Evolutionary conservation across 1,140 invertebrate species (phyloP).

Genomic region (Colletes latitarsis): DNA sequence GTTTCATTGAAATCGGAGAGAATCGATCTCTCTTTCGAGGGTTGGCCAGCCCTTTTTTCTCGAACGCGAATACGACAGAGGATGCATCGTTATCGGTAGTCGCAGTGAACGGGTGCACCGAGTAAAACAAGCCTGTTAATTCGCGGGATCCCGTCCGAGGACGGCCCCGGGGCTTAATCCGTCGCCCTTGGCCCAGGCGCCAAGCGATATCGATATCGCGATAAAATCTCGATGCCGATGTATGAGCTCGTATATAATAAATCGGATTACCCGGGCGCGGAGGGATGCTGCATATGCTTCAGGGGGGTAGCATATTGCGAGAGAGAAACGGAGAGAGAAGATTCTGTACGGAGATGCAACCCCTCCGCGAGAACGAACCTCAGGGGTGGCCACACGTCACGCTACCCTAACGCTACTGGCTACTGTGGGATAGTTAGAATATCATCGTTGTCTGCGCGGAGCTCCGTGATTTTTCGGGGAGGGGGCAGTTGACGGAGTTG

Average conservation of each 20-base stretch:
- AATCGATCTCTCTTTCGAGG: not conserved
- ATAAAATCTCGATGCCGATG: constrained; percentile 71
- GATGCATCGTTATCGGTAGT: constrained; percentile 29
- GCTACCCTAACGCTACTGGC: constrained; percentile 55
- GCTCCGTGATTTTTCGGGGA: constrained; percentile 41
- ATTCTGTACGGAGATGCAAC: constrained; percentile 41
- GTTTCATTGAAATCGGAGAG: constrained; percentile 6
- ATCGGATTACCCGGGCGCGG: constrained; percentile 71
- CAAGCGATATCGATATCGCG: constrained; percentile 65
- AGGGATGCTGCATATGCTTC: constrained; percentile 65
- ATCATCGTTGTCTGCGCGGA: constrained; percentile 66
- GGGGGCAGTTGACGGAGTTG: not conserved
- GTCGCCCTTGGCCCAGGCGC: constrained; percentile 50
- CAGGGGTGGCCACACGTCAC: constrained; percentile 51
- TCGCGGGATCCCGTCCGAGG: constrained; percentile 54
- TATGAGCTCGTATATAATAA: constrained; percentile 70
- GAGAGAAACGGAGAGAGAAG: constrained; percentile 33
- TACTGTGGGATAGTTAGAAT: constrained; percentile 77
- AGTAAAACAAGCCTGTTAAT: constrained; percentile 73
- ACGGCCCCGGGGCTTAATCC: constrained; percentile 45
- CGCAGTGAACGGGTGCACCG: constrained; percentile 51
- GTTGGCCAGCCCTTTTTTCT: not conserved
- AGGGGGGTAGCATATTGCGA: constrained; percentile 60
- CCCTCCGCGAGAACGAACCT: constrained; percentile 50
- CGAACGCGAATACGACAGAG: constrained; percentile 21